Evolutionary conservation across 2,113 vertebrate genomes (phyloP).

Genomic region (Galeopterus variegatus): DNA sequence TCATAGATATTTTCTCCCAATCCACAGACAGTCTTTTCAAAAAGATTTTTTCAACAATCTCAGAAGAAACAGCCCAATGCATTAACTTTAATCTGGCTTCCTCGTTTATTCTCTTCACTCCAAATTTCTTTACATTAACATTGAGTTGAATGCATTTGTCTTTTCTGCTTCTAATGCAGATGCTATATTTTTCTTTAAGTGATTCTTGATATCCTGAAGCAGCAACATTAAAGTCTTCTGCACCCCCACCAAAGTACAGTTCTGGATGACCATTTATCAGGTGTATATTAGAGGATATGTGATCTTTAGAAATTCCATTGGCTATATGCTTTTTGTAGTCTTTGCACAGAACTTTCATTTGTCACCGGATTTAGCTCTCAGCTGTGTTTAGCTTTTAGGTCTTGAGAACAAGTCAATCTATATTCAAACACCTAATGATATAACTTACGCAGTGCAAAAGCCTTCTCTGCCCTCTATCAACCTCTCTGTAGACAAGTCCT

Average conservation of each 20-base stretch:
- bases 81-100: constrained; percentile 30
- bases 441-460: constrained; percentile 90
- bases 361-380: constrained; percentile 93
- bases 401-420: constrained; percentile 92
- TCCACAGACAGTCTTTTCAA: neutral
- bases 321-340: constrained; percentile 90
- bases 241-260: constrained; percentile 85
- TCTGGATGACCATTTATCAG: constrained; percentile 91
- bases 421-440: constrained; percentile 92
- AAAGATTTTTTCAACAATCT: neutral
- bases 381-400: constrained; percentile 92
- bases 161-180: constrained; percentile 72
- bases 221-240: constrained; percentile 85
- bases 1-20: neutral
- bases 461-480: constrained; percentile 91
- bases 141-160: constrained; percentile 62
- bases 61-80: neutral
- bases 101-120: neutral
- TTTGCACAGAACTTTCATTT: constrained; percentile 91
- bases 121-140: constrained; percentile 32
- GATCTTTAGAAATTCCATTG: constrained; percentile 93
- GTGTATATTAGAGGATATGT: constrained; percentile 88
- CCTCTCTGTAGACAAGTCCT: constrained; percentile 88
- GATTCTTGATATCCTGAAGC: constrained; percentile 79
- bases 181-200: constrained; percentile 69